Conservation (phyloP, 2,888 invertebrate species). For the Oegoconia quadripuncta region DNA sequence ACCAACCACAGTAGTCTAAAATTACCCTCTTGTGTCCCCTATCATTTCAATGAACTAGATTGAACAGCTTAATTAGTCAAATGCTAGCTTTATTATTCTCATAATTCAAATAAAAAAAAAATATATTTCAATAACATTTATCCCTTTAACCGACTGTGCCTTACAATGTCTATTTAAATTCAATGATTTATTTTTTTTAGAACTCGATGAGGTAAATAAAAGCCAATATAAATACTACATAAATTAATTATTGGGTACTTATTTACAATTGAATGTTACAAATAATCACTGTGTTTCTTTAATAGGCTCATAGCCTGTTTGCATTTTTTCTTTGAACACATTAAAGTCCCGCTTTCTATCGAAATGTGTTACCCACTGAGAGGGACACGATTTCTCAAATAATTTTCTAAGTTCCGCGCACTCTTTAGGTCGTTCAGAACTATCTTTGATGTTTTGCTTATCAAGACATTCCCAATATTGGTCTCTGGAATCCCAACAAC, state of each 20-base stretch:
- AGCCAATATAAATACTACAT: conserved; percentile 37
- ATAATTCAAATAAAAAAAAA: too few relatives aligned
- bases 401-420: conserved; percentile 85
- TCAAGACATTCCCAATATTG: conserved; percentile 94
- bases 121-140: too few relatives aligned
- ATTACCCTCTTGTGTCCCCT: too few relatives aligned
- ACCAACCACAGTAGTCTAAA: too few relatives aligned
- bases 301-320: conserved; percentile 91
- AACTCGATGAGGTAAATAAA: conserved; percentile 38
- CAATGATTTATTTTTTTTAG: background rate
- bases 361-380: conserved; percentile 96
- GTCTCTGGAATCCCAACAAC: conserved; percentile 93
- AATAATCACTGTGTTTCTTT: conserved; percentile 59
- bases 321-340: conserved; percentile 92
- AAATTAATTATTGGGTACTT: too few relatives aligned
- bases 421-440: conserved; percentile 66
- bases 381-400: conserved; percentile 88
- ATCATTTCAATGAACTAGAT: too few relatives aligned
- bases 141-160: too few relatives aligned
- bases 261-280: conserved; percentile 49
- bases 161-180: too few relatives aligned
- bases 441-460: conserved; percentile 80
- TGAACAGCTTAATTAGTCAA: too few relatives aligned
- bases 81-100: too few relatives aligned
- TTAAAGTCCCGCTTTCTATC: conserved; percentile 93